Evolutionary conservation across 2,113 vertebrate species (phyloP), one percentile per base, ranked within the genome.

Genomic region (Oriolus oriolus): DNA sequence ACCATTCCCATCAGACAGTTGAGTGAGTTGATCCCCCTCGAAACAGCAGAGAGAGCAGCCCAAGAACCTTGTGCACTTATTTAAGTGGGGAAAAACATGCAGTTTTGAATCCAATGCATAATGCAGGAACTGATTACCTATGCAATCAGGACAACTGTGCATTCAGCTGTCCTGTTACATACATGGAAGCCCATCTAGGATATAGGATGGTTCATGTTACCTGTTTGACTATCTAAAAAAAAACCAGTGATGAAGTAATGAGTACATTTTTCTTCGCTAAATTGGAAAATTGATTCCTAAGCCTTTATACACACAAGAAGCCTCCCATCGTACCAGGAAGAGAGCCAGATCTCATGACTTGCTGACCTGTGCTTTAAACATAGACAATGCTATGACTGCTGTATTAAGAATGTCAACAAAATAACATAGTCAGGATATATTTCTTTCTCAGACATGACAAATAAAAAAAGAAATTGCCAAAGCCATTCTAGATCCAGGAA

Each of bases 401-500:
- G 57, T 39, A 76, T 49, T 93, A 89, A 87, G 66, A 91, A 92
- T 0, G 3, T 91, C 75, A 96, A 79, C 90, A 82, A 94, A 94
- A 80, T 77, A 86, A 91, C 54, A 53, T n/a, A 95, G 84, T 82
- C 30, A 26, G 82, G 42, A 78, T 90, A 76, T 74, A 93, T 78
- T 96, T 85, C 39, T 79, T 87, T 94, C 76, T 90, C 80, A 96
- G 87, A 94, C 88, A 94, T 35, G 61, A 87, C 61, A 96, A 96
- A 97, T 77, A 93, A 69, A 86, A 61, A 61, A 35, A 91, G 26
- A 81, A 94, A 90, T 42, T 70, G 82, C 90, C 83, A 96, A 87
- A 78, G 41, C 26, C 57, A n/a, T 90, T 47, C 70, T 57, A 71
- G 11, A 13, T 83, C 89, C 94, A 96, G 53, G 66, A 79, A 89